Percentiles rank a stretch among this genome's conserved stretches.
These are phyloP conservation scores for Coregonus clupeaformis DNA, from an alignment of 2,113 vertebrate genomes.

Conservation along the genomic window DNA sequence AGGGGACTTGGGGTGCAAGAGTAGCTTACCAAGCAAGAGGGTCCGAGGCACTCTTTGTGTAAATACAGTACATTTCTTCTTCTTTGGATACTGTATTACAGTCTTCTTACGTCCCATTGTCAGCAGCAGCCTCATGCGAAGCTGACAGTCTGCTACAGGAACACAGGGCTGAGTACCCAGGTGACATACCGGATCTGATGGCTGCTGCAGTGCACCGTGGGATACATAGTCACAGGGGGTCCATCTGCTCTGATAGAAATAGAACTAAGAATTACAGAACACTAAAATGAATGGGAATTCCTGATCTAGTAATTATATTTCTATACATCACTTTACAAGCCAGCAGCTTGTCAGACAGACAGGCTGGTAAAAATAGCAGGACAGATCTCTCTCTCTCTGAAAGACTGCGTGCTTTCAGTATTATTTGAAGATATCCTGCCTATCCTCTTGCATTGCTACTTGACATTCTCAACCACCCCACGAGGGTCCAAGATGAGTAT, in stretches of 20 bases:
- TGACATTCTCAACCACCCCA: no score
- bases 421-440: no score
- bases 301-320: no score
- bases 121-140: background rate
- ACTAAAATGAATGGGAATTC: background rate
- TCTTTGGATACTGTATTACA: background rate
- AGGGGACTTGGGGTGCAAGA: no score
- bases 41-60: background rate
- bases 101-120: background rate
- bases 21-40: no score
- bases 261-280: background rate
- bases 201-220: conserved; percentile 16
- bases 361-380: no score
- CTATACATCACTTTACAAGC: no score
- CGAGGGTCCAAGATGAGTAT: no score
- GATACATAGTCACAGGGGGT: conserved; percentile 9
- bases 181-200: background rate
- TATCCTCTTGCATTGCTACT: no score
- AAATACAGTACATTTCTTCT: background rate
- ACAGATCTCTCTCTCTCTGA: no score
- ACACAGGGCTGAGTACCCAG: conserved; percentile 3
- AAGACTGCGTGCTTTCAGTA: no score
- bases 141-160: background rate
- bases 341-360: background rate
- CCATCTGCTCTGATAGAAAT: conserved; percentile 3